Percentiles rank a stretch among this genome's conserved stretches.
These are phyloP conservation scores for Campoplex nolae DNA, from an alignment of 2,888 invertebrate genomes.

Conservation along the genomic window DNA sequence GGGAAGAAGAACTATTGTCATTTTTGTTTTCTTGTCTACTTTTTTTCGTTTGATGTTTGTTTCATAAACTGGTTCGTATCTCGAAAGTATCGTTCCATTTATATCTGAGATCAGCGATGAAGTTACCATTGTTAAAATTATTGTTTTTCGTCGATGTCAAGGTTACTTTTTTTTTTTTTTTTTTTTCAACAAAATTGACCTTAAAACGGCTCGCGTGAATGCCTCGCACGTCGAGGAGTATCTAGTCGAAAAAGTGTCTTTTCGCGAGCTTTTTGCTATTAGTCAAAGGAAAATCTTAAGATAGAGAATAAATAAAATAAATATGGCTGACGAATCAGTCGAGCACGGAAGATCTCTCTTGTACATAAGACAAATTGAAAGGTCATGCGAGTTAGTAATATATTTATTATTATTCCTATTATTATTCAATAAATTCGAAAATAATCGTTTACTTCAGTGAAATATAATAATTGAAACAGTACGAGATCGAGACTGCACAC, in stretches of 20 bases:
- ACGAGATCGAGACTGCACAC: neutral
- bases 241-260: conserved; percentile 42
- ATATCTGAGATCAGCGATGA: neutral
- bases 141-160: conserved; percentile 19
- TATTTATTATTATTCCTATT: neutral
- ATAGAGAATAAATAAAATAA: neutral
- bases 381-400: conserved; percentile 21
- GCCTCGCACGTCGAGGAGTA: conserved; percentile 11
- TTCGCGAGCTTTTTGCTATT: conserved; percentile 20
- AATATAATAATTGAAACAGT: conserved; percentile 2
- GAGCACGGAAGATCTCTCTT: conserved; percentile 39
- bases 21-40: neutral
- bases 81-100: neutral
- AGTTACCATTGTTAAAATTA: conserved; percentile 8
- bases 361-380: conserved; percentile 31
- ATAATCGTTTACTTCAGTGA: neutral
- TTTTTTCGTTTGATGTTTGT: neutral
- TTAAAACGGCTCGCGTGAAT: neutral
- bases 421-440: neutral
- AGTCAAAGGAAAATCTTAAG: neutral
- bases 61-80: neutral
- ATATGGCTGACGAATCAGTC: conserved; percentile 15
- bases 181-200: neutral
- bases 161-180: neutral
- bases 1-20: conserved; percentile 13